Conservation (phyloP, 92 coral and sea anemone genomes). For the Chrysogorgia sp. region DNA sequence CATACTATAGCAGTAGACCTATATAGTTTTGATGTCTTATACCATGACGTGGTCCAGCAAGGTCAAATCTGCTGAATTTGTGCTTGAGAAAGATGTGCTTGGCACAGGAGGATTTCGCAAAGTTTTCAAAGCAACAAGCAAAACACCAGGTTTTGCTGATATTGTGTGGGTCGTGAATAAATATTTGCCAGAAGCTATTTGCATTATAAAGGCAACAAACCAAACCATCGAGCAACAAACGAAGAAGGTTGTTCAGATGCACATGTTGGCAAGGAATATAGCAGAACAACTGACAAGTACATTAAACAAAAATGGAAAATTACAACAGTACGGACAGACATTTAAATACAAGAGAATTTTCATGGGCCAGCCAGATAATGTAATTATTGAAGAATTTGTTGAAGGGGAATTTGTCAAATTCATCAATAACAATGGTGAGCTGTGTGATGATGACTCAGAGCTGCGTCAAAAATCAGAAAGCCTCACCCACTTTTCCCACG, state of each 20-base stretch:
- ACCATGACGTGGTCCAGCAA: slow-evolving; percentile 46
- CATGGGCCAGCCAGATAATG: slow-evolving; percentile 46
- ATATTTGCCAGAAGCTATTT: slow-evolving; percentile 55
- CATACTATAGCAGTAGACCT: slow-evolving; percentile 15
- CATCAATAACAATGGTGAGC: slow-evolving; percentile 26
- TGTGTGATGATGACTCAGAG: slow-evolving; percentile 18
- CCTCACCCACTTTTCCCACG: slow-evolving; percentile 11
- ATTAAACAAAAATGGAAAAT: slow-evolving; percentile 29
- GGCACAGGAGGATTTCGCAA: slow-evolving; percentile 46
- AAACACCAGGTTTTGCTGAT: slow-evolving; percentile 39
- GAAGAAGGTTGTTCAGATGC: slow-evolving; percentile 71
- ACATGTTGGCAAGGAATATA: slow-evolving; percentile 65
- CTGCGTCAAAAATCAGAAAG: slow-evolving; percentile 15
- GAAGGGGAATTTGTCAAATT: slow-evolving; percentile 42
- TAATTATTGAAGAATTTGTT: slow-evolving; percentile 40
- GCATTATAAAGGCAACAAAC: slow-evolving; percentile 55
- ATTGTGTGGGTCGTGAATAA: slow-evolving; percentile 64
- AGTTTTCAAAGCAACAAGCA: slow-evolving; percentile 50
- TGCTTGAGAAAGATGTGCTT: slow-evolving; percentile 33
- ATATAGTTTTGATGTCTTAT: slow-evolving; percentile 35
- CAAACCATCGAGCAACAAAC: slow-evolving; percentile 70
- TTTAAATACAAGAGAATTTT: slow-evolving; percentile 49
- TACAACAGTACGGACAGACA: slow-evolving; percentile 49
- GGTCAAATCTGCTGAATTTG: slow-evolving; percentile 32
- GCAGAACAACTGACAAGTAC: slow-evolving; percentile 55